A percentile compares a stretch with the other conserved stretches of the same genome.
Evolutionary conservation across 2,797 vertebrate genomes (phyloP).

Genomic region (Anableps anableps): DNA sequence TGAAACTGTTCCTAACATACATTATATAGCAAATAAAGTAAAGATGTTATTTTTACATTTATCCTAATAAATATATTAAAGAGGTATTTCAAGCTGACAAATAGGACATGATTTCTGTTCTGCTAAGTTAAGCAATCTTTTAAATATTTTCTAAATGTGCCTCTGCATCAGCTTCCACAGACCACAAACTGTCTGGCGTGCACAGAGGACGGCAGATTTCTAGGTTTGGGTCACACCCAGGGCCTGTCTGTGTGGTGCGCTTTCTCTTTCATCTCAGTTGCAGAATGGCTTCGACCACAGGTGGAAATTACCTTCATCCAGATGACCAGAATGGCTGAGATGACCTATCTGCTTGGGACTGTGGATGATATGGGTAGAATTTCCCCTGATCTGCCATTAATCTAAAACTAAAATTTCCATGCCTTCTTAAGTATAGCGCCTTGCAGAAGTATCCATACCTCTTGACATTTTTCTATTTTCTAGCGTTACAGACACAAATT

Average conservation of each 20-base stretch:
- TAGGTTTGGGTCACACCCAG: slow-evolving; percentile 81
- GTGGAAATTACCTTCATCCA: slow-evolving; percentile 82
- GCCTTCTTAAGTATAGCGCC: not conserved
- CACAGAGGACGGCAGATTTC: slow-evolving; percentile 77
- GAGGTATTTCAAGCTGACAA: not conserved
- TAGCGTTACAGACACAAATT: not conserved
- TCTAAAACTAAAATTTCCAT: not conserved
- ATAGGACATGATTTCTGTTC: not conserved
- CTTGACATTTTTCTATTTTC: not conserved
- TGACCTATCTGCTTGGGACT: slow-evolving; percentile 77
- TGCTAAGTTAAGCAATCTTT: not conserved
- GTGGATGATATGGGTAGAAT: slow-evolving; percentile 89
- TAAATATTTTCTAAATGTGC: not conserved
- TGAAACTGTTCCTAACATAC: not conserved
- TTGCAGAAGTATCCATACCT: not conserved
- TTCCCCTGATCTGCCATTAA: not conserved
- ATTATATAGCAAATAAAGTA: not conserved
- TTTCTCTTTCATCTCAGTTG: slow-evolving; percentile 48
- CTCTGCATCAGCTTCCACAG: slow-evolving; percentile 75
- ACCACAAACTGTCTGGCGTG: slow-evolving; percentile 81
- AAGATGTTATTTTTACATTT: not conserved
- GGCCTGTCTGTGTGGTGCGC: slow-evolving; percentile 84
- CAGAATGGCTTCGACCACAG: slow-evolving; percentile 78
- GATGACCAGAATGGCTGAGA: slow-evolving; percentile 67
- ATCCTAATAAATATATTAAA: not conserved